Percentiles rank a stretch among this genome's conserved stretches.
Evolutionary conservation across 2,797 vertebrate species (phyloP).

Genomic region (Pachyuromys duprasi): DNA sequence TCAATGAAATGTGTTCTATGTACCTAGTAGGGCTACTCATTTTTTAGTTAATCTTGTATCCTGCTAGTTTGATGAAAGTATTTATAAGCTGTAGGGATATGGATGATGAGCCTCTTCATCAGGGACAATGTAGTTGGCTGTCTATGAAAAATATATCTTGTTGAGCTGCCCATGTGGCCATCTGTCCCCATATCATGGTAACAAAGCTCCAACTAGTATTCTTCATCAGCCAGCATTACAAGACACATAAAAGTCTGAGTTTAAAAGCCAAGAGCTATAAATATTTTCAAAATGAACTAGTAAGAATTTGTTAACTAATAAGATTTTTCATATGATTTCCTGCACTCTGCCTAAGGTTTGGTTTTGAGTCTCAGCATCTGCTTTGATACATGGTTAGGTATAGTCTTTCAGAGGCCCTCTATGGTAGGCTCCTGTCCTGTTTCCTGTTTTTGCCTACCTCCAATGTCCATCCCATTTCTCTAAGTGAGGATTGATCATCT

Average conservation of each 20-base stretch:
- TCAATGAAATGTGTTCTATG: background rate
- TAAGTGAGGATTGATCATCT: too few relatives aligned
- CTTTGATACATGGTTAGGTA: too few relatives aligned
- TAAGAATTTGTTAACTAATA: background rate
- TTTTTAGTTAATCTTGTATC: background rate
- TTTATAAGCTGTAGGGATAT: background rate
- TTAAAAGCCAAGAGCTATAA: background rate
- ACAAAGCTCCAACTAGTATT: background rate
- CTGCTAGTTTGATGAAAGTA: background rate
- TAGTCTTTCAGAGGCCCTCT: too few relatives aligned
- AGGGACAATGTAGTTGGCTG: background rate
- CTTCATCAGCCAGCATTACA: background rate
- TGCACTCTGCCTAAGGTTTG: too few relatives aligned
- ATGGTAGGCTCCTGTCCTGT: too few relatives aligned
- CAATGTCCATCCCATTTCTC: too few relatives aligned
- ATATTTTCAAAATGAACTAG: background rate
- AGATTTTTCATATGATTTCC: too few relatives aligned
- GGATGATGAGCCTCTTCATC: background rate
- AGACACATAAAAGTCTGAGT: too few relatives aligned
- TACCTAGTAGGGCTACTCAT: background rate
- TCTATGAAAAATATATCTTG: background rate
- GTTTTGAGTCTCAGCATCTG: too few relatives aligned
- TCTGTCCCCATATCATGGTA: background rate
- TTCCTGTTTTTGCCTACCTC: too few relatives aligned
- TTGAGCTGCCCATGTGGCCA: background rate